A percentile compares a stretch with the other conserved stretches of the same genome.
phyloP scores from a whole-genome alignment of 2,797 vertebrate genomes.

The Dryobates pubescens region DNA sequence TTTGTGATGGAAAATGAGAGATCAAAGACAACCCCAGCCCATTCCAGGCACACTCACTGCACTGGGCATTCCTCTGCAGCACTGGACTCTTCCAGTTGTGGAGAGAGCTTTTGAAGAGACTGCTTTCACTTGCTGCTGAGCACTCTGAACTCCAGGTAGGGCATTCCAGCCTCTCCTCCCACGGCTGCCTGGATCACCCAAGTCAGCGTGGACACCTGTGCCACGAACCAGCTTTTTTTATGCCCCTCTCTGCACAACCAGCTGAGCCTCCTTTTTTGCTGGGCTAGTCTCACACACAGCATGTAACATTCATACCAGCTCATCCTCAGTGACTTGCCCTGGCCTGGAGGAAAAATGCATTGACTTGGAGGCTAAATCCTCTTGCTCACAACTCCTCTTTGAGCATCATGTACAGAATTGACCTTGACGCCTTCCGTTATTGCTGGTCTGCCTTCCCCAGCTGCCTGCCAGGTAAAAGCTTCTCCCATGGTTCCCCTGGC shows the following conservation, averaged over 20 bases:
- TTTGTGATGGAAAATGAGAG: neutral
- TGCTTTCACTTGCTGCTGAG: neutral
- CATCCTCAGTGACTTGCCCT: neutral
- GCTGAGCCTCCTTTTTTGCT: neutral
- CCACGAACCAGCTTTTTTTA: neutral
- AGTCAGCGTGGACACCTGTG: neutral
- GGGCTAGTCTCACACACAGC: conserved; percentile 26
- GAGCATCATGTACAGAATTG: neutral
- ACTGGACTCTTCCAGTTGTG: neutral
- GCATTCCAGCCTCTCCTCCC: neutral
- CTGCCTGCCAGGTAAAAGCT: neutral
- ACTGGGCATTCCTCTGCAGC: neutral
- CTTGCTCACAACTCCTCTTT: neutral
- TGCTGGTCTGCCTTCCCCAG: neutral
- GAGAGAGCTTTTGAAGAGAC: neutral
- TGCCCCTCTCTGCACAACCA: neutral
- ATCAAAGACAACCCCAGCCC: neutral
- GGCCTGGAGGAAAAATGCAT: neutral
- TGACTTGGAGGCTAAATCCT: neutral
- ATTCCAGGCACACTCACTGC: neutral
- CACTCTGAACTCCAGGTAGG: neutral
- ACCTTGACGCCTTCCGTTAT: neutral
- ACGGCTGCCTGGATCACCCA: neutral
- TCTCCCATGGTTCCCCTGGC: neutral
- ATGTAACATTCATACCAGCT: neutral